Evolutionary conservation across 1,140 invertebrate species (phyloP).

Genomic region (Neelides sp.): DNA sequence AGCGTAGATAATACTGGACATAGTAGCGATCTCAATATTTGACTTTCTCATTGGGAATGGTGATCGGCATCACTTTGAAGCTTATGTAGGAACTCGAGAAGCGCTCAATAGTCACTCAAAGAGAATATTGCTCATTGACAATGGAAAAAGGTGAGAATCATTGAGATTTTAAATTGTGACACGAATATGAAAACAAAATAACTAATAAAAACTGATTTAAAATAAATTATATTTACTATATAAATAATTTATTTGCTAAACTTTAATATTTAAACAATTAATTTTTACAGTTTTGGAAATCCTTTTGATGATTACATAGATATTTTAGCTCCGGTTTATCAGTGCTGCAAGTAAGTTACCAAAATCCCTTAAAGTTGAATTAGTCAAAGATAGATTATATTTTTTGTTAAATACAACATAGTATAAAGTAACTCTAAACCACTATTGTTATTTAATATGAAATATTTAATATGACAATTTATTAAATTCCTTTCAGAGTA

Average conservation of each 20-base stretch:
- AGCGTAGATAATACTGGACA: constrained; percentile 65
- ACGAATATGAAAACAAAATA: background rate
- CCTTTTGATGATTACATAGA: constrained; percentile 66
- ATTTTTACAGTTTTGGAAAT: constrained; percentile 59
- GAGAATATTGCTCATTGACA: constrained; percentile 71
- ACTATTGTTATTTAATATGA: constrained; percentile 3
- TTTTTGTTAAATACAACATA: too few relatives aligned
- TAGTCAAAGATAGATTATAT: too few relatives aligned
- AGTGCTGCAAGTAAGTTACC: constrained; percentile 81
- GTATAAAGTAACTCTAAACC: too few relatives aligned
- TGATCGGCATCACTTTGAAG: constrained; percentile 83
- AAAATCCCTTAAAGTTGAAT: too few relatives aligned
- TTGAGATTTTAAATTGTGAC: background rate
- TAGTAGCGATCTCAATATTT: constrained; percentile 76
- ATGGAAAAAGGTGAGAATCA: constrained; percentile 62
- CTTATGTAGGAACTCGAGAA: constrained; percentile 46
- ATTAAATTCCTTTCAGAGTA: constrained; percentile 45
- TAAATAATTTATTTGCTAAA: constrained; percentile 2
- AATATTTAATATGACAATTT: background rate
- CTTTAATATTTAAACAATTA: constrained; percentile 10
- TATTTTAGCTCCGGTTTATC: constrained; percentile 76
- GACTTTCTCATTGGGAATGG: constrained; percentile 92
- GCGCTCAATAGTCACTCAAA: constrained; percentile 32
- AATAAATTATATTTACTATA: constrained; percentile 1
- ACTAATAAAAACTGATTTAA: background rate